Base-by-base conservation (phyloP, 2,113 vertebrate genomes). In the Megaceryle torquata region DNA sequence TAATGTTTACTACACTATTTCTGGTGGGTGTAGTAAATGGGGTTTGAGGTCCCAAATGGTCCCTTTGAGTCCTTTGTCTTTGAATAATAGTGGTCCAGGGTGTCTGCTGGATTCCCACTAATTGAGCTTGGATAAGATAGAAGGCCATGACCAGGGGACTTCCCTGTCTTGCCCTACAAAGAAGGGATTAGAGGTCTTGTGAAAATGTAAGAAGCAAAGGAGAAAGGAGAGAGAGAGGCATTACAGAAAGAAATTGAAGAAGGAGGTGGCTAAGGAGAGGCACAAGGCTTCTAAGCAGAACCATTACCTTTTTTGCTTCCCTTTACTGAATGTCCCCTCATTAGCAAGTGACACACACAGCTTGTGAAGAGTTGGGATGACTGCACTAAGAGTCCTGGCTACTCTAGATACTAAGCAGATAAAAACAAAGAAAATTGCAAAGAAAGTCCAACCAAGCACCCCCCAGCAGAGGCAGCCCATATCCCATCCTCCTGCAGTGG, bases 61-160 rank as follows among this genome's bases (percentile, higher is more conserved):
- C 20, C 24, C 44, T 87, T 74, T 70, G 37, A 50, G 68, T 22
- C 20, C 54, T 41, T 11, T 51, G 26, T 67, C 25, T 25, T 39
- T 71, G 13, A 39, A 18, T 43, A 21, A 51, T 7, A 76, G 33
- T 0, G 0, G 5, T 63, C 56, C 2, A 6, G 18, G 3, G 0
- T 28, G 22, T 82, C 75, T 95, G 35, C 33, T 61, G 46, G 50
- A 50, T 65, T 93, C 18, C 22, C 24, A 43, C 1, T 29, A 39
- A 18, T 3, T 72, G 9, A 39, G 7, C 28, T 24, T 11, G 46
- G 56, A 56, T 37, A 29, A 70, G 14, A 9, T 4, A 8, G 10
- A 26, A 43, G 17, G 31, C n/a, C 4, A 5, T 35, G 25, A 43
- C 15, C 0, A 0, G 37, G 33, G 28, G n/a, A 35, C 61, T 71